phyloP scores from a whole-genome alignment of 2,113 vertebrate genomes.

The Oncorhynchus clarkii region DNA sequence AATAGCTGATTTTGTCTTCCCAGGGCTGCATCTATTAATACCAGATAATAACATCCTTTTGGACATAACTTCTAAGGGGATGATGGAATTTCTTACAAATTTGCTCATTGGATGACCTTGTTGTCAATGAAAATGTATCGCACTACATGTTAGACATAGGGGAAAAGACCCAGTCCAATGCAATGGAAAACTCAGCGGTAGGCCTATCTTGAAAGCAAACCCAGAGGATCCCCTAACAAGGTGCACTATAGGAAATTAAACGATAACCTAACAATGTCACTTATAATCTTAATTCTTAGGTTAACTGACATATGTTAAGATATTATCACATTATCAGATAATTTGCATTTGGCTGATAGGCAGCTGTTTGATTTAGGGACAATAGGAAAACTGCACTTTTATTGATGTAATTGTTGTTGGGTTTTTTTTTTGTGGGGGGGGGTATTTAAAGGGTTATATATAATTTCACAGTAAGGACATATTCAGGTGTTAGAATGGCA shows the following conservation, averaged over 20 bases:
- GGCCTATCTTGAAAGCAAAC: no score
- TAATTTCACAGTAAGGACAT: background rate
- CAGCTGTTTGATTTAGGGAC: background rate
- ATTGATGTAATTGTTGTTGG: background rate
- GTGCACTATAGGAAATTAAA: background rate
- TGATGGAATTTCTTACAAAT: constrained; percentile 62
- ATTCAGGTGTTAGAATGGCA: background rate
- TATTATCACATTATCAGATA: background rate
- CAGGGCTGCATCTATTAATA: constrained; percentile 98
- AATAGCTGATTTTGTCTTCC: constrained; percentile 99
- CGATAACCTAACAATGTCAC: background rate
- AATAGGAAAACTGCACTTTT: background rate
- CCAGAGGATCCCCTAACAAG: background rate
- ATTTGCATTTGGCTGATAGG: background rate
- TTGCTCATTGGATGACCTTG: constrained; percentile 69
- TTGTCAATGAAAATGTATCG: constrained; percentile 66
- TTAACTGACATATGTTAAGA: background rate
- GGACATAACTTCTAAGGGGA: constrained; percentile 72
- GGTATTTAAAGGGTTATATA: background rate
- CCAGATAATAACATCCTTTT: constrained; percentile 93
- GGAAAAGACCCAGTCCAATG: constrained; percentile 49
- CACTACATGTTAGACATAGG: constrained; percentile 52
- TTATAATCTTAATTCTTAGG: background rate
- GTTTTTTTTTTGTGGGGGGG: no score
- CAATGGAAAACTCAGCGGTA: constrained; percentile 3